These are phyloP conservation scores for Morelia viridis DNA, from an alignment of 2,797 vertebrate species.

Conservation along the genomic window DNA sequence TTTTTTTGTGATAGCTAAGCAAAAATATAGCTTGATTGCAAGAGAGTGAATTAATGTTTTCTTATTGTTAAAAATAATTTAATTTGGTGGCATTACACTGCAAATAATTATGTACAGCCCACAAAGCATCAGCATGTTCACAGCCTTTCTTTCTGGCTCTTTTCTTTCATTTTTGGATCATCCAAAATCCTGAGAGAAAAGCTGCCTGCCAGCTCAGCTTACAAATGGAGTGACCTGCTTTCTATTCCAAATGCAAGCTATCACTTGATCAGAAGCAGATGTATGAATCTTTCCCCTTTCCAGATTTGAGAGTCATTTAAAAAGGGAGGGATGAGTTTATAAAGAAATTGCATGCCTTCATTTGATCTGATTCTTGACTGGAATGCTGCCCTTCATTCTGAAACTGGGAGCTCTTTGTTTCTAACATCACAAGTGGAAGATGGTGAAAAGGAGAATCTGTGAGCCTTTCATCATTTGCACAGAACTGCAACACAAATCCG, in stretches of 20 bases:
- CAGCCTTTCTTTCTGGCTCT: neutral
- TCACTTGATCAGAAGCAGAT: neutral
- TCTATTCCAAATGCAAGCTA: fast-evolving
- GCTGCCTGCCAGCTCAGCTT: neutral
- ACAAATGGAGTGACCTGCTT: conserved; percentile 4
- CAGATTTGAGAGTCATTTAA: neutral
- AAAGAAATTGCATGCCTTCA: neutral
- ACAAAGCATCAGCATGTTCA: fast-evolving
- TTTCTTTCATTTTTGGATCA: neutral
- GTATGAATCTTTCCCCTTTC: neutral
- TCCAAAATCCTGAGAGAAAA: neutral
- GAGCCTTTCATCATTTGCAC: neutral
- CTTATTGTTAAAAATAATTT: neutral
- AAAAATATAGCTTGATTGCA: neutral
- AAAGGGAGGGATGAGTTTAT: neutral
- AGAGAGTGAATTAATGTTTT: conserved; percentile 1
- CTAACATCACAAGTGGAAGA: neutral
- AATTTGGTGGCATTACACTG: neutral
- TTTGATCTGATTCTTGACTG: neutral
- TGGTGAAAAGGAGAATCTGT: neutral
- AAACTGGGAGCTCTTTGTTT: neutral
- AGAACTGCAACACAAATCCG: neutral
- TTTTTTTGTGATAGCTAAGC: neutral
- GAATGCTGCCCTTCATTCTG: neutral
- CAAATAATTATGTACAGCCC: neutral